A percentile compares a stretch with the other conserved stretches of the same genome.
Evolutionary conservation across 2,113 vertebrate genomes (phyloP).

Genomic region (Halichoeres trimaculatus): DNA sequence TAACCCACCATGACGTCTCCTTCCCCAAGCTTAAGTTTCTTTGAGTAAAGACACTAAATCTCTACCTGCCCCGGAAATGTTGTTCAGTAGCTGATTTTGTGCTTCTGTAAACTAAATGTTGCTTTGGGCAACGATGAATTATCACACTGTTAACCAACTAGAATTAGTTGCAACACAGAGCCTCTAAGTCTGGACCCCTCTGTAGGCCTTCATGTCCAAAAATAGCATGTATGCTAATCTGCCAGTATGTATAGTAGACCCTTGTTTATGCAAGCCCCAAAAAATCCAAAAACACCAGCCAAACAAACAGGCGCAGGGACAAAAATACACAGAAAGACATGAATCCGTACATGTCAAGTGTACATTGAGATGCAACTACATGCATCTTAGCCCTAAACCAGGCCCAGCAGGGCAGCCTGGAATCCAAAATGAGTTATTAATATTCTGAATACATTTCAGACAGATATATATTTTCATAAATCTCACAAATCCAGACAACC

Average conservation of each 20-base stretch:
- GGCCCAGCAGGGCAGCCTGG: slow-evolving; percentile 20
- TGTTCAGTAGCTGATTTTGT: slow-evolving; percentile 7
- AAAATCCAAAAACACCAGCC: slow-evolving; percentile 61
- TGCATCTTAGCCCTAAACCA: slow-evolving; percentile 32
- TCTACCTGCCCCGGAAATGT: slow-evolving; percentile 20
- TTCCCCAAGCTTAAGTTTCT: neutral
- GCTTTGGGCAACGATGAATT: slow-evolving; percentile 32
- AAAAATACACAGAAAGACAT: slow-evolving; percentile 53
- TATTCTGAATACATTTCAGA: slow-evolving; percentile 60
- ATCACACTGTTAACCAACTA: slow-evolving; percentile 59
- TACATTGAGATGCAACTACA: slow-evolving; percentile 44
- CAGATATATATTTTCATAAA: slow-evolving; percentile 48
- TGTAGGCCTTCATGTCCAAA: slow-evolving; percentile 54
- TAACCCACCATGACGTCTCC: neutral
- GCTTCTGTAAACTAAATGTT: slow-evolving; percentile 6
- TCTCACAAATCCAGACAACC: slow-evolving; percentile 69
- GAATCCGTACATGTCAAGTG: slow-evolving; percentile 32
- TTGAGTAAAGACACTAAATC: slow-evolving; percentile 16
- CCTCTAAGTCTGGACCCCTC: slow-evolving; percentile 56
- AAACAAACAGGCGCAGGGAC: slow-evolving; percentile 52
- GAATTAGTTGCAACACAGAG: slow-evolving; percentile 56
- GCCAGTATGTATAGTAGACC: slow-evolving; percentile 65
- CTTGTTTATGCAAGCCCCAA: slow-evolving; percentile 67
- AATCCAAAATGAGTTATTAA: slow-evolving; percentile 54
- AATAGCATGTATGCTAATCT: slow-evolving; percentile 73